Percentiles rank a stretch among this genome's conserved stretches.
Conservation (phyloP, 92 coral and sea anemone species). For the Epizoanthus rinbou region DNA sequence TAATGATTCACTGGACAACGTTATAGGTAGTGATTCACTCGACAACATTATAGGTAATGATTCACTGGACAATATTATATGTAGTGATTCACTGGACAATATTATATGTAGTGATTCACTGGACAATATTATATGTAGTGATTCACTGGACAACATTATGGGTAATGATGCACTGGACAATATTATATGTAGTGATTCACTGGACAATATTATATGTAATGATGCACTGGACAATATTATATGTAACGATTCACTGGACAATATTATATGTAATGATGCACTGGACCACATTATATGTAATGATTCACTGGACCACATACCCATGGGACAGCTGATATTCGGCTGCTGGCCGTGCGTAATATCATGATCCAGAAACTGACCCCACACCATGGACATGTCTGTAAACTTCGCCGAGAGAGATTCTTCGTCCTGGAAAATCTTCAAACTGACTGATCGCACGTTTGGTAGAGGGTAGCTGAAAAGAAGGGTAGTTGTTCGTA, state of each 20-base stretch:
- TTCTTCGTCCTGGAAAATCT: constrained; percentile 37
- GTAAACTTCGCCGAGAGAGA: constrained; percentile 37
- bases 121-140: too few species aligned
- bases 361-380: constrained; percentile 78
- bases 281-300: not conserved
- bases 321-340: constrained; percentile 18
- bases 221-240: not conserved
- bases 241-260: not conserved
- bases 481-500: too few species aligned
- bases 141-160: not conserved
- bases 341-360: constrained; percentile 53
- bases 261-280: not conserved
- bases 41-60: too few species aligned
- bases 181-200: too few species aligned
- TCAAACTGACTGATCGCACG: constrained; percentile 44
- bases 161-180: too few species aligned
- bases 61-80: not conserved
- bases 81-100: not conserved
- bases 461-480: constrained; percentile 46
- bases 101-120: too few species aligned
- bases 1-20: not conserved
- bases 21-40: too few species aligned
- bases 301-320: not conserved
- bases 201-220: too few species aligned
- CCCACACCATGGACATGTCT: constrained; percentile 74